Conservation (phyloP, 1,140 invertebrate genomes). For the Araneus ventricosus region DNA sequence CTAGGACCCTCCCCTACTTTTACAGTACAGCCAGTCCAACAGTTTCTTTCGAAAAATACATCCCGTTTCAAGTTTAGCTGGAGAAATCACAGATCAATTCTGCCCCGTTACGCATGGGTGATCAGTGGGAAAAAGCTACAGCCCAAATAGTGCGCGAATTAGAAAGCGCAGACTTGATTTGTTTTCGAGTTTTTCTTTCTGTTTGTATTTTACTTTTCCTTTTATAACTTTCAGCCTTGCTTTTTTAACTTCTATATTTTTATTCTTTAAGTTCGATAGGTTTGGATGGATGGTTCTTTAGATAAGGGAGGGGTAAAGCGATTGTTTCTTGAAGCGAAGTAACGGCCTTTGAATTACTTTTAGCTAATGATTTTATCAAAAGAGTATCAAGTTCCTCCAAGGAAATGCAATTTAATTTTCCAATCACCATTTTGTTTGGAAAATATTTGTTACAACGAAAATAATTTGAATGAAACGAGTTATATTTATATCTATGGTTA, state of each 20-base stretch:
- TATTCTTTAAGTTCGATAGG: slow-evolving; percentile 40
- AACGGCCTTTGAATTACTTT: slow-evolving; percentile 46
- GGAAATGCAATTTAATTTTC: slow-evolving; percentile 28
- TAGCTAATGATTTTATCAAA: slow-evolving; percentile 48
- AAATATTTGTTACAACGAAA: background rate
- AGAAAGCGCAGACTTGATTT: slow-evolving; percentile 61
- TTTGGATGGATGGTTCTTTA: slow-evolving; percentile 23
- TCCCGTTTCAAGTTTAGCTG: slow-evolving; percentile 33
- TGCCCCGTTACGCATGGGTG: slow-evolving; percentile 41
- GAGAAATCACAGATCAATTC: slow-evolving; percentile 64
- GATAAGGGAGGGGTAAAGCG: slow-evolving; percentile 5
- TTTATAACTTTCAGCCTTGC: slow-evolving; percentile 22
- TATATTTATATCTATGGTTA: too few species aligned
- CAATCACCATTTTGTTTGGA: background rate
- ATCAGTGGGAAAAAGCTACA: slow-evolving; percentile 43
- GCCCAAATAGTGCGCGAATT: slow-evolving; percentile 52
- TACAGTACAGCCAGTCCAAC: slow-evolving; percentile 1
- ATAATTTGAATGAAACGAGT: background rate
- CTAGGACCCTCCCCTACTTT: background rate
- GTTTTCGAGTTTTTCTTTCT: slow-evolving; percentile 53
- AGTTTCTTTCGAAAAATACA: slow-evolving; percentile 38
- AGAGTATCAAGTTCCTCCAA: background rate
- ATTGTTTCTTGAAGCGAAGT: slow-evolving; percentile 39
- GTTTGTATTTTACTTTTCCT: slow-evolving; percentile 13
- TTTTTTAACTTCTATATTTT: slow-evolving; percentile 26